phyloP scores from a whole-genome alignment of 2,888 invertebrate genomes.

The Chromoteleia sp. region DNA sequence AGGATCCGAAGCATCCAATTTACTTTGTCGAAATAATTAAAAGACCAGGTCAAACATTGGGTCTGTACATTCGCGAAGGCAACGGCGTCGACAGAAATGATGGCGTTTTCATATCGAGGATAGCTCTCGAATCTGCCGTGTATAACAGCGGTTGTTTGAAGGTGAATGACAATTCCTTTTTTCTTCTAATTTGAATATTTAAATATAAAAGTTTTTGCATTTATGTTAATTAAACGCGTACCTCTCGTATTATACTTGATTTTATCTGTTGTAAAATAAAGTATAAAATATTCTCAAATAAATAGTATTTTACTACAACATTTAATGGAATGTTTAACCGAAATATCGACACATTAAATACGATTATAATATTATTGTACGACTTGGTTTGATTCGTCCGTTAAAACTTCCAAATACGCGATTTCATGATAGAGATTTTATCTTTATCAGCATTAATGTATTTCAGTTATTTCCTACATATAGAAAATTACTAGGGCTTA shows the following conservation, averaged over 20 bases:
- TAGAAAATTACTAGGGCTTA: neutral
- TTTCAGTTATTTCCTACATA: neutral
- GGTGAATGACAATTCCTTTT: slow-evolving; percentile 83
- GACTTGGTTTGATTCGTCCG: neutral
- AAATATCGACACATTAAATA: neutral
- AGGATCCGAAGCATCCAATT: slow-evolving; percentile 92
- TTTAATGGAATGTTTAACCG: neutral
- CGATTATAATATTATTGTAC: neutral
- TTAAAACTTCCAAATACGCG: neutral
- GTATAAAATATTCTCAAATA: no score
- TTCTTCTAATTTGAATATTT: no score
- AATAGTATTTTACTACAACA: neutral
- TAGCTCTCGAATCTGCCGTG: slow-evolving; percentile 97
- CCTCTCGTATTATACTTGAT: no score
- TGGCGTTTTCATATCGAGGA: slow-evolving; percentile 98
- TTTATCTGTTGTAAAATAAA: no score
- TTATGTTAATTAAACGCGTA: no score
- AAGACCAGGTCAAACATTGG: slow-evolving; percentile 98
- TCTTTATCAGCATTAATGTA: neutral
- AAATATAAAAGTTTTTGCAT: no score
- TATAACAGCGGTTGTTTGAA: slow-evolving; percentile 98
- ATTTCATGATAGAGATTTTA: neutral
- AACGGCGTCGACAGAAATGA: slow-evolving; percentile 97
- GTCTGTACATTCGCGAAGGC: slow-evolving; percentile 99
- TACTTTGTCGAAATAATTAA: slow-evolving; percentile 99